Evolutionary conservation across 2,113 vertebrate genomes (phyloP), one percentile per base, ranked within the genome.

Genomic region (Zapus hudsonius): DNA sequence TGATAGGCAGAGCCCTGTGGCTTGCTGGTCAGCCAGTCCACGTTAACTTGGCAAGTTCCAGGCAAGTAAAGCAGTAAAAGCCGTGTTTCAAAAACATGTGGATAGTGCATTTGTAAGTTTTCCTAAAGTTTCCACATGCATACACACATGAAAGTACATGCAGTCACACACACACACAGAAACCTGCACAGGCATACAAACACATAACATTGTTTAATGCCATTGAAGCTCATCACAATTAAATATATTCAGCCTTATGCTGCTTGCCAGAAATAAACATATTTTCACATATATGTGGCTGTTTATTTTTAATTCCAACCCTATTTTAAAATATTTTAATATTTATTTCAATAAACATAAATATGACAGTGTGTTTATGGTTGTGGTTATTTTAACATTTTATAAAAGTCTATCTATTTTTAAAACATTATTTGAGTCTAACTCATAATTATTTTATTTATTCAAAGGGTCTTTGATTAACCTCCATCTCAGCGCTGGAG

Each of bases 261-360:
- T 55, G 76, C 20, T 7, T 47, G 5, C 3, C 29, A 74, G 38
- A 89, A 31, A 75, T 38, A 3, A 84, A 12, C 76, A 42, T 55
- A 17, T 38, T 38, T 38, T 59, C 47, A 8, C 19, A 0, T 91
- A 73, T 22, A 88, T 0, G 40, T 72, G 10, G 3, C 29, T 87
- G 79, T 55, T 86, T 22, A 94, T 78, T 89, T 92, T 82, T 10
- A 94, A 29, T 79, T 74, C 3, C 40, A 57, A 61, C 38, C 10
- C 16, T 79, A 67, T 57, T 72, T 70, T 22, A 52, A 83, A 84
- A 10, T 47, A 85, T 66, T 80, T 83, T 80, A 57, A 78, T n/a
- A 61, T 67, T 40, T 84, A 59, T 40, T 84, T 80, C 8, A 91
- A 79, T 44, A 94, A 42, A 44, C 69, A 76, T 80, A 63, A 93